Conservation (phyloP, 2,888 invertebrate species). For the Drosophila heteroneura region DNA sequence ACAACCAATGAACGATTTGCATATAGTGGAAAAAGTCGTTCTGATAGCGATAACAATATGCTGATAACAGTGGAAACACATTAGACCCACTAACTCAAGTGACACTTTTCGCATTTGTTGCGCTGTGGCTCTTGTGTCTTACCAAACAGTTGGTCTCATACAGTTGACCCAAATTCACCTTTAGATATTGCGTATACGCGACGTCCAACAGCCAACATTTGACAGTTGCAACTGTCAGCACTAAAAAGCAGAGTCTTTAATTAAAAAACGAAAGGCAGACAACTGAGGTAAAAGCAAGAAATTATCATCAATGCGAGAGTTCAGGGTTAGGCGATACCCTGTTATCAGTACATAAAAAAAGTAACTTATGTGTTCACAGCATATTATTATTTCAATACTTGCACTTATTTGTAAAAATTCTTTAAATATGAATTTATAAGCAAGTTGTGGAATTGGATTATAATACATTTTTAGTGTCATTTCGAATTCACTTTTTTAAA, state of each 20-base stretch:
- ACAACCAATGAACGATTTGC: constrained; percentile 7
- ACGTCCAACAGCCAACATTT: constrained; percentile 28
- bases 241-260: constrained; percentile 54
- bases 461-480: neutral
- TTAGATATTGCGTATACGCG: constrained; percentile 55
- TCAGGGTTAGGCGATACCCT: constrained; percentile 2
- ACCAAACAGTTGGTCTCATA: neutral
- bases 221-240: constrained; percentile 54
- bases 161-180: constrained; percentile 48
- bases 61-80: neutral
- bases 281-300: constrained; percentile 9
- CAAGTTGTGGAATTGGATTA: neutral
- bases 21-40: constrained; percentile 8
- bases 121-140: neutral
- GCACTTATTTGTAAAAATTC: neutral
- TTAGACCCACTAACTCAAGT: constrained; percentile 1
- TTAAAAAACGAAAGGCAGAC: constrained; percentile 53
- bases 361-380: neutral
- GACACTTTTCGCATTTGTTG: constrained; percentile 8
- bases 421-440: neutral
- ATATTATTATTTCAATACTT: neutral
- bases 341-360: neutral
- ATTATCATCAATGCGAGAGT: neutral
- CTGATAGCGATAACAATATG: constrained; percentile 12
- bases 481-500: neutral